Base-by-base conservation (phyloP, 2,888 invertebrate genomes). In the Toxonevra muliebris region DNA sequence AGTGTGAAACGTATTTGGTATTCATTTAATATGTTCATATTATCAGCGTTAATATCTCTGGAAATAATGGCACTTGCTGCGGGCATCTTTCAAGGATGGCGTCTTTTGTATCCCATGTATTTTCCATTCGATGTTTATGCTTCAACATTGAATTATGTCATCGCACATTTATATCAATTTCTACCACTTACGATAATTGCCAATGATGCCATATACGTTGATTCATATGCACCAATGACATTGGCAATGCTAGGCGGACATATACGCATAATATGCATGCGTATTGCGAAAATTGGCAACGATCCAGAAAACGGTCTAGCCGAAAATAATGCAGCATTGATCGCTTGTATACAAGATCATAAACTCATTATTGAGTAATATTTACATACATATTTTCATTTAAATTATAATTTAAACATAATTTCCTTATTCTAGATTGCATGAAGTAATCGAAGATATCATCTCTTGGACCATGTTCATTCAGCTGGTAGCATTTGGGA, bases 61-160 rank as follows among this genome's bases (percentile, higher is more conserved):
- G 54, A 63, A 45, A 15, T 63, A 15, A 55, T 45, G 20, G 20
- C 45, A 30, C 19, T 62, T 20, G 40, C 45, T 12, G 2, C 41
- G 40, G 58, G 61, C 9, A 13, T 63, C 41, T 12, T 30, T 12
- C 9, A 45, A 11, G 58, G 10, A 12, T 61, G 70, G 58, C 65
- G 63, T 2, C 55, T 71, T 13, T 50, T 68, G 45, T 69, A 70
- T 30, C 71, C 73, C 11, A 70, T 42, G 1, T 73, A 68, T 65
- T 65, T 69, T 19, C 72, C 72, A 10, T 65, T 71, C 15, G 67
- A 69, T 45, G 45, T 54, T 19, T 45, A 15, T 8, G 48, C 42
- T 45, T 57, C 66, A 0, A 45, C 15, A 4, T 12, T 15, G 11
- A 52, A 53, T 4, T 72, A 68, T 62, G 52, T 62, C 13, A 12